Base-by-base conservation (phyloP, 2,797 vertebrate genomes). In the Oreonectes daqikongensis region DNA sequence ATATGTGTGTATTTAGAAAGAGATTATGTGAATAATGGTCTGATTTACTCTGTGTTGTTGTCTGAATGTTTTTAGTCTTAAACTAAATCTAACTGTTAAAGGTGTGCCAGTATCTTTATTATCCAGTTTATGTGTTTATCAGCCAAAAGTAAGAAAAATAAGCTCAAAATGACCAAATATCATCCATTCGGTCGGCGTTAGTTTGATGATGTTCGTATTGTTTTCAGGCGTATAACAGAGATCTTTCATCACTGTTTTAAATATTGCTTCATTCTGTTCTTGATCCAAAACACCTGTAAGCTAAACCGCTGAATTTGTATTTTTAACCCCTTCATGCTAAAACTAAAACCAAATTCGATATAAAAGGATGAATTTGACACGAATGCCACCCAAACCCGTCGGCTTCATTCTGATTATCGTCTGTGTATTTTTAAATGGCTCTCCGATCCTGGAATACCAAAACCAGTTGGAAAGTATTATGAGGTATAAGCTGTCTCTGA, bases 351-450 rank as follows among this genome's bases (percentile, higher is more conserved):
- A 70, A 79, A 24, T 88, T 83, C 48, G 67, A 68, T 83, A 78
- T n/a, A 65, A 85, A 80, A 38, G 81, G 85, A 88, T 83, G 75
- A 86, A 57, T 72, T 60, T 77, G 46, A 52, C 82, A 17, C 22
- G 44, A 48, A 57, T 72, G 61, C 48, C 66, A 50, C 63, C 22
- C 68, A 75, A 81, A 75, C 66, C 76, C 59, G 53, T 18, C 65
- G 71, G 55, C 59, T 61, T 79, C 77, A 57, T 73, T 63, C 75
- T 80, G 52, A 71, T 74, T 26, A 83, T 64, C 65, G 80, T 74
- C 64, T 74, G 74, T 82, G 30, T 72, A 50, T 83, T 87, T 82
- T 42, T 14, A 72, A 74, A 81, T 78, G 44, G 20, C 78, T 80
- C 64, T 72, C 32, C 24, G 50, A 50, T 74, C 38, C 80, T 35